phyloP scores from a whole-genome alignment of 2,888 invertebrate species.

The Marasmarcha lunaedactyla region DNA sequence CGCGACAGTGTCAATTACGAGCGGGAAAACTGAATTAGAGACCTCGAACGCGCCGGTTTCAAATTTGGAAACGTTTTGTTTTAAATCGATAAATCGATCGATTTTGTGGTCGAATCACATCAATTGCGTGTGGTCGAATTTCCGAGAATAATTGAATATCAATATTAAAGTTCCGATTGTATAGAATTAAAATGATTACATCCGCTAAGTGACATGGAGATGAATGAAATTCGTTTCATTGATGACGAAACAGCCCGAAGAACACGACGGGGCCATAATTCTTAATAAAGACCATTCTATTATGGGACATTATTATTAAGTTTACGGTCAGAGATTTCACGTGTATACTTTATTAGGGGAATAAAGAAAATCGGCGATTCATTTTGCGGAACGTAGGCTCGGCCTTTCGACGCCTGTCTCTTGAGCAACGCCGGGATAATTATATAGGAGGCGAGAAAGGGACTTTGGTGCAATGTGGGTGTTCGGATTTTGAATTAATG shows the following conservation, averaged over 20 bases:
- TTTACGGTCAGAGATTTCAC: constrained; percentile 43
- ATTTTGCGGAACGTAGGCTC: constrained; percentile 44
- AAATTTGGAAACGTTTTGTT: constrained; percentile 67
- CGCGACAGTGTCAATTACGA: constrained; percentile 67
- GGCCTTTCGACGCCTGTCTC: constrained; percentile 66
- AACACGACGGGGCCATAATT: constrained; percentile 35
- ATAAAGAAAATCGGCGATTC: constrained; percentile 55
- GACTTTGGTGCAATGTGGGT: constrained; percentile 55
- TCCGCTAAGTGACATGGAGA: constrained; percentile 21
- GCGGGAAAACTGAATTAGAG: constrained; percentile 68
- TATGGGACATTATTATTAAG: constrained; percentile 34
- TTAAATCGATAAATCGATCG: constrained; percentile 66
- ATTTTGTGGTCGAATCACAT: constrained; percentile 38
- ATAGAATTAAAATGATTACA: constrained; percentile 53
- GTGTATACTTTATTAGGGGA: constrained; percentile 48
- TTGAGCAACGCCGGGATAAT: constrained; percentile 60
- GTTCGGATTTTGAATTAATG: constrained; percentile 63
- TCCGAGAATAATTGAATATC: constrained; percentile 64
- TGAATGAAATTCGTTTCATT: constrained; percentile 52
- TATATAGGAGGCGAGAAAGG: constrained; percentile 51
- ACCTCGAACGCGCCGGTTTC: constrained; percentile 49
- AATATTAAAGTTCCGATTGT: constrained; percentile 46
- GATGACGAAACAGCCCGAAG: constrained; percentile 34
- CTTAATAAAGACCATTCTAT: constrained; percentile 48
- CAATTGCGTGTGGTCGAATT: constrained; percentile 65